Evolutionary conservation across 2,797 vertebrate genomes (phyloP).

Genomic region (Acrossocheilus wenchowensis): DNA sequence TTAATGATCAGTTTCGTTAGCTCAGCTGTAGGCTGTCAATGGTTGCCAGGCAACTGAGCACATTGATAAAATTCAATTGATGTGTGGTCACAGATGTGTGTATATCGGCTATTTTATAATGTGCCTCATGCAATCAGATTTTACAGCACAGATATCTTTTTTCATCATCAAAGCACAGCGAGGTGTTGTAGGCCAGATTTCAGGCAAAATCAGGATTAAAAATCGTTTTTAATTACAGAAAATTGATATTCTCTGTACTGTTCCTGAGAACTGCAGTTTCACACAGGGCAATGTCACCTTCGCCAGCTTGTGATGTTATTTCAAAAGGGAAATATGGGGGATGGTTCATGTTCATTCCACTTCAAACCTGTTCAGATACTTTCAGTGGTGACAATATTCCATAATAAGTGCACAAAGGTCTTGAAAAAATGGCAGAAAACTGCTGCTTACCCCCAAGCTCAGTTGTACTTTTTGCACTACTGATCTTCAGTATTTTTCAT

Average conservation of each 20-base stretch:
- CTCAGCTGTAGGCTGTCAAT: background rate
- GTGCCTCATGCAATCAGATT: background rate
- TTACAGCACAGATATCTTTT: slow-evolving; percentile 7
- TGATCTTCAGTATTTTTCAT: background rate
- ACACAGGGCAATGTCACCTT: slow-evolving; percentile 28
- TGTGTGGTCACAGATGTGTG: background rate
- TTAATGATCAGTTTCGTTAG: background rate
- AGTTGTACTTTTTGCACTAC: background rate
- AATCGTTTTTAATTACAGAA: background rate
- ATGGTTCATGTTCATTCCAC: background rate
- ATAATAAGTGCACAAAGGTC: background rate
- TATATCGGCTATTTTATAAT: slow-evolving; percentile 12
- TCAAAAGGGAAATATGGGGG: background rate
- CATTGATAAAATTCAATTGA: background rate
- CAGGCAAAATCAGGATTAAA: background rate
- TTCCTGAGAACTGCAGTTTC: background rate
- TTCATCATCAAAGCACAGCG: background rate
- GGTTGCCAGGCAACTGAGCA: background rate
- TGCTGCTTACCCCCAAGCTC: slow-evolving; percentile 5
- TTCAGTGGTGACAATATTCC: background rate
- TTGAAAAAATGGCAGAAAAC: background rate
- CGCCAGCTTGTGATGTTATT: slow-evolving; percentile 12
- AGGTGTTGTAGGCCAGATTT: background rate
- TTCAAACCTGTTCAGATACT: slow-evolving; percentile 1
- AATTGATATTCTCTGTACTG: slow-evolving; percentile 1